A percentile compares a stretch with the other conserved stretches of the same genome.
phyloP scores from a whole-genome alignment of 2,888 invertebrate genomes.

The Abscondita cerata region DNA sequence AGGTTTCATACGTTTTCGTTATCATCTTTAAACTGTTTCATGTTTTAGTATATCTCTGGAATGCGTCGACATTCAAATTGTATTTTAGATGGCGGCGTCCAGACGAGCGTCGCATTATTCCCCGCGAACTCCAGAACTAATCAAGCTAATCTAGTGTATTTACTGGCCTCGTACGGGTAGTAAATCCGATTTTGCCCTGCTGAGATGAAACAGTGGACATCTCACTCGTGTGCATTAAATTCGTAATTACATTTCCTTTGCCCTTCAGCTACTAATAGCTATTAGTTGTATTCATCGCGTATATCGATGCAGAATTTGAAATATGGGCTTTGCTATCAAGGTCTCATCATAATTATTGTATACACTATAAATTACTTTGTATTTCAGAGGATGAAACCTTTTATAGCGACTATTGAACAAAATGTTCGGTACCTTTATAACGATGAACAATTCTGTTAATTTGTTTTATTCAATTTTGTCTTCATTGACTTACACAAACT shows the following conservation, averaged over 20 bases:
- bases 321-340: constrained; percentile 13
- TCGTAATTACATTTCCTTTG: constrained; percentile 36
- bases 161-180: constrained; percentile 51
- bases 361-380: neutral
- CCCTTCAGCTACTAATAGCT: constrained; percentile 35
- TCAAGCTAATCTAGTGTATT: constrained; percentile 55
- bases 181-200: constrained; percentile 49
- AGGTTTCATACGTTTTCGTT: constrained; percentile 25
- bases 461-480: too few species aligned
- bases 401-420: too few species aligned
- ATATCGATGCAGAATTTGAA: constrained; percentile 28
- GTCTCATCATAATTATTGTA: neutral
- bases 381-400: too few species aligned
- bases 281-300: constrained; percentile 35
- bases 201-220: constrained; percentile 42
- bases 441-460: too few species aligned
- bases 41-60: constrained; percentile 33
- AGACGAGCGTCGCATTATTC: constrained; percentile 39
- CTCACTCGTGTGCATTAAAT: constrained; percentile 35
- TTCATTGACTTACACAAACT: too few species aligned
- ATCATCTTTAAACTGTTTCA: constrained; percentile 24
- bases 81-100: constrained; percentile 41
- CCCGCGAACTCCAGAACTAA: constrained; percentile 51
- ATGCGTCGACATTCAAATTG: constrained; percentile 44
- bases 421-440: too few species aligned